A percentile compares a stretch with the other conserved stretches of the same genome.
These are phyloP conservation scores for Pipistrellus nathusii DNA, from an alignment of 2,797 vertebrate species.

Conservation along the genomic window DNA sequence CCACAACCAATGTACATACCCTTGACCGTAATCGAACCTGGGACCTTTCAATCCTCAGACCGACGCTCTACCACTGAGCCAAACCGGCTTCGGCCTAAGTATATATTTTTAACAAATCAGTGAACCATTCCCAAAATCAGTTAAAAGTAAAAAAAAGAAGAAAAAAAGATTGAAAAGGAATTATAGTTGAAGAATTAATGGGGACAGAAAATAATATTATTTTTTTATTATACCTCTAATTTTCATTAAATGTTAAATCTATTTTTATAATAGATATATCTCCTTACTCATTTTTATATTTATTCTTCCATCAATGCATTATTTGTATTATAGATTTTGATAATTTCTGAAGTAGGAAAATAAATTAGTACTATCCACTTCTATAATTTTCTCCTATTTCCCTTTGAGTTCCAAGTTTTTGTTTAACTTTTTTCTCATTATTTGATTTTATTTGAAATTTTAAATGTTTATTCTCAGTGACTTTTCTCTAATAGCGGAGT, in stretches of 20 bases:
- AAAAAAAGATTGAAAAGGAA: not conserved
- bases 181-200: not conserved
- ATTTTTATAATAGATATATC: not conserved
- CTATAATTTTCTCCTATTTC: constrained; percentile 33
- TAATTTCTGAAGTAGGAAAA: constrained; percentile 24
- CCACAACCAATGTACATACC: too few species aligned
- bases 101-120: constrained; percentile 8
- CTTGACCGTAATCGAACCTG: too few species aligned
- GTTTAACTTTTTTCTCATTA: constrained; percentile 14
- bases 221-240: too few species aligned
- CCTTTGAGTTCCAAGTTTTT: not conserved
- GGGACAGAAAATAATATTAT: constrained; percentile 1
- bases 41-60: too few species aligned
- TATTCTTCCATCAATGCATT: not conserved
- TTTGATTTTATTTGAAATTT: constrained; percentile 53
- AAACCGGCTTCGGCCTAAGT: not conserved
- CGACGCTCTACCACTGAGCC: too few species aligned
- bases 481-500: not conserved
- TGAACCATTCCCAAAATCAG: not conserved
- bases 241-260: constrained; percentile 10
- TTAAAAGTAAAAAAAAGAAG: not conserved
- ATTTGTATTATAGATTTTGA: not conserved
- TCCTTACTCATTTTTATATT: not conserved
- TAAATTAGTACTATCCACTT: not conserved
- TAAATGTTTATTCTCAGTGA: not conserved